Evolutionary conservation across 2,113 vertebrate species (phyloP), one percentile per base, ranked within the genome.

Genomic region (Garra rufa): DNA sequence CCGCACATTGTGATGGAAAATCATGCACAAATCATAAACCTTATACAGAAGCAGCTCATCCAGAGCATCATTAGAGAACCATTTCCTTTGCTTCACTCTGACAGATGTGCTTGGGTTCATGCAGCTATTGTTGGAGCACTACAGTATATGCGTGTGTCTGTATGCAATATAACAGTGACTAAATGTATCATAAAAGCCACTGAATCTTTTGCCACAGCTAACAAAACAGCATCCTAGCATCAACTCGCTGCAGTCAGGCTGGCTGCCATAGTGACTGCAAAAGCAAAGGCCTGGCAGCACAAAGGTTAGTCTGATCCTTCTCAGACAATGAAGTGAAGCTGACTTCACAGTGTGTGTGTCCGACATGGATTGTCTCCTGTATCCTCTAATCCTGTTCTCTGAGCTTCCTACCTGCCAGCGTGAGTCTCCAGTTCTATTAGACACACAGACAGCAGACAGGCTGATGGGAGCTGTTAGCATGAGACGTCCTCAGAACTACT

Each of bases 281-380:
- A 28, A 81, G 26, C 26, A 81, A 48, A 81, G 43, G 34, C 14
- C 59, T 1, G 5, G 52, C 76, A 78, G 15, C 55, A 78, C 34
- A 43, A 61, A 61, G 55, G 76, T 78, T 43, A 78, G 21, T 41
- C 52, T 78, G 55, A 78, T 55, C 38, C 5, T 10, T 71, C 17
- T 76, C 48, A 76, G 28, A 76, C 74, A 76, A 78, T 61, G 55
- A 61, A 44, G 38, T 61, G 55, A 44, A 44, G 76, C 52, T 61
- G 76, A 61, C 76, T 76, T 55, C 48, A 61, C 21, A 61, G 55
- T n/a, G 55, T 78, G 55, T 57, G 17, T 78, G 44, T 50, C 73
- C 73, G 11, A 48, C n/a, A 50, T 26, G 13, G 24, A 50, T 28
- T 70, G 67, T 76, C 73, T 52, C 73, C 28, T 76, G 7, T 44